Evolutionary conservation across 2,888 invertebrate species (phyloP), one percentile per base, ranked within the genome.

Genomic region (Sclerodermus sp.): DNA sequence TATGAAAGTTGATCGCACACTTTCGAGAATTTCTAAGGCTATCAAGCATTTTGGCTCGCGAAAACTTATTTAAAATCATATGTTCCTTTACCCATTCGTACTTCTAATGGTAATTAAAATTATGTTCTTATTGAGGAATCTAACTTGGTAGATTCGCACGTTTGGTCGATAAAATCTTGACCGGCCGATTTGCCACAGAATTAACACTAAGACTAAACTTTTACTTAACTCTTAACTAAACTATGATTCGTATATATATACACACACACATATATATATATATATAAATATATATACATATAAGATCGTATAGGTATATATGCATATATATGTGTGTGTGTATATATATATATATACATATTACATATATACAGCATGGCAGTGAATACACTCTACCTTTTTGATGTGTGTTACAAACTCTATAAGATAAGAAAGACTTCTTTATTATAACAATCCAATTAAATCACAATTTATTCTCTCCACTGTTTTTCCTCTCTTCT

Each of bases 311-410:
- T n/a, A n/a, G n/a, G n/a, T n/a, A n/a, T n/a, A n/a, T n/a, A n/a
- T n/a, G n/a, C n/a, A n/a, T n/a, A n/a, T n/a, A n/a, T n/a, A n/a
- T n/a, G n/a, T n/a, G n/a, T n/a, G n/a, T n/a, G n/a, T n/a, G n/a
- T n/a, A n/a, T n/a, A n/a, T n/a, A n/a, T n/a, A n/a, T n/a, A n/a
- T n/a, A n/a, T n/a, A n/a, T n/a, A n/a, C n/a, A n/a, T n/a, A n/a
- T n/a, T n/a, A n/a, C n/a, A 12, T 34, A 34, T 70, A 59, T 74
- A 71, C 72, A 74, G 67, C 69, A 73, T 73, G 76, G 76, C 74
- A 76, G 74, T 76, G 76, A 70, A 68, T 68, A 70, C 66, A 67
- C 64, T 64, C 67, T 68, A 70, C 59, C 51, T 60, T 62, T 53
- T 60, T 64, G 55, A 59, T 59, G 57, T 58, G 55, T 51, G 42